Conservation (phyloP, 2,888 invertebrate species). For the Dioctria linearis region DNA sequence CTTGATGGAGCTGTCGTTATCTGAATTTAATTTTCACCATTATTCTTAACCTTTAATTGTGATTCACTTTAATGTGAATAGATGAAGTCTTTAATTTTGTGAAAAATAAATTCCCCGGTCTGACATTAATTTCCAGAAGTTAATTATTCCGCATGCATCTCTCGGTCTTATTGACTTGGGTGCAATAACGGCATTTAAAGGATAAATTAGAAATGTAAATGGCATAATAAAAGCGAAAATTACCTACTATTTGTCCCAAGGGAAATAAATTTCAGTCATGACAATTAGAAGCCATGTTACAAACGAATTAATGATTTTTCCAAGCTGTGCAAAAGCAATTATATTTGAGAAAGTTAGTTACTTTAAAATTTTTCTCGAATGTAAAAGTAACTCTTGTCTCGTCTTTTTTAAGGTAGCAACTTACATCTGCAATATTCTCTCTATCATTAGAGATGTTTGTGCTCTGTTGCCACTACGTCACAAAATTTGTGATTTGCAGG, state of each 20-base stretch:
- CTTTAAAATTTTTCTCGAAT: not conserved
- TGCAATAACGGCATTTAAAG: slow-evolving; percentile 8
- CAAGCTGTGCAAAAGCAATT: not conserved
- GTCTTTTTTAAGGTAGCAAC: too few relatives aligned
- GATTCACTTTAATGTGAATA: slow-evolving; percentile 29
- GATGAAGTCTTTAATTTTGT: slow-evolving; percentile 18
- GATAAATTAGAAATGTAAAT: slow-evolving; percentile 8
- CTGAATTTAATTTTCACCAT: slow-evolving; percentile 33
- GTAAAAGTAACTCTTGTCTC: not conserved
- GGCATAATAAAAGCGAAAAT: not conserved
- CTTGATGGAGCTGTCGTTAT: not conserved
- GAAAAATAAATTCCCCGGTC: slow-evolving; percentile 9
- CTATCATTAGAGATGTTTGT: too few relatives aligned
- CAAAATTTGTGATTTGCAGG: too few relatives aligned
- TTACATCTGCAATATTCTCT: too few relatives aligned
- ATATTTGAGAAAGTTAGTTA: not conserved
- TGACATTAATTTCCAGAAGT: slow-evolving; percentile 5
- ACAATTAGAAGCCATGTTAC: not conserved
- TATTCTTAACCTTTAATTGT: slow-evolving; percentile 39
- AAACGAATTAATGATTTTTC: not conserved
- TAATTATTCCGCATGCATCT: slow-evolving; percentile 6
- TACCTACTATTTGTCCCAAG: not conserved
- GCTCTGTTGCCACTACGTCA: too few relatives aligned
- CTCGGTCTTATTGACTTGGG: not conserved
- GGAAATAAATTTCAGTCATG: not conserved